These are phyloP conservation scores for Leguminivora glycinivorella DNA, from an alignment of 1,140 invertebrate genomes.

Conservation along the genomic window DNA sequence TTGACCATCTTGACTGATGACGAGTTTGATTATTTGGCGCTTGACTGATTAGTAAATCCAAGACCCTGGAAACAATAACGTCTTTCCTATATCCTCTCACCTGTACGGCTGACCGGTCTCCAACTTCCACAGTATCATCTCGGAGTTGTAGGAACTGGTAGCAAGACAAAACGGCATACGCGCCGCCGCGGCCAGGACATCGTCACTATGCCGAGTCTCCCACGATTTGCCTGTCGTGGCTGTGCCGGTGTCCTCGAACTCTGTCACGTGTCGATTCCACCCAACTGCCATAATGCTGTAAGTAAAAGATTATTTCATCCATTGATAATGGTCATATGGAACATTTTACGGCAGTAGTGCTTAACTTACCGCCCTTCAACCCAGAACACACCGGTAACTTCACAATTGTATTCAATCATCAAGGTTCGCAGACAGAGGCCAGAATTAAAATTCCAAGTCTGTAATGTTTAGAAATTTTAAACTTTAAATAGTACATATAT, in stretches of 20 bases:
- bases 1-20: too few species aligned
- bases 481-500: neutral
- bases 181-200: slow-evolving; percentile 83
- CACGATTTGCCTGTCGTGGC: slow-evolving; percentile 80
- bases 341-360: neutral
- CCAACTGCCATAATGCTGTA: slow-evolving; percentile 84
- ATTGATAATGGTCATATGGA: neutral
- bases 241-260: slow-evolving; percentile 83
- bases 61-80: too few species aligned
- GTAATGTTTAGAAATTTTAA: slow-evolving; percentile 48
- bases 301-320: neutral
- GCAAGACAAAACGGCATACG: slow-evolving; percentile 83
- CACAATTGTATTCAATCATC: slow-evolving; percentile 80
- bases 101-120: slow-evolving; percentile 85
- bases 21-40: too few species aligned
- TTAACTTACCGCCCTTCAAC: slow-evolving; percentile 73
- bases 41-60: too few species aligned
- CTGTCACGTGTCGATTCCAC: slow-evolving; percentile 84
- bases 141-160: slow-evolving; percentile 86
- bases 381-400: slow-evolving; percentile 82
- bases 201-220: slow-evolving; percentile 85
- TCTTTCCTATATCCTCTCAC: slow-evolving; percentile 34
- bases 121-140: slow-evolving; percentile 88
- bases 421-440: slow-evolving; percentile 83
- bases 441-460: slow-evolving; percentile 90